Conservation (phyloP, 2,888 invertebrate species). For the Acrobasis consociella region DNA sequence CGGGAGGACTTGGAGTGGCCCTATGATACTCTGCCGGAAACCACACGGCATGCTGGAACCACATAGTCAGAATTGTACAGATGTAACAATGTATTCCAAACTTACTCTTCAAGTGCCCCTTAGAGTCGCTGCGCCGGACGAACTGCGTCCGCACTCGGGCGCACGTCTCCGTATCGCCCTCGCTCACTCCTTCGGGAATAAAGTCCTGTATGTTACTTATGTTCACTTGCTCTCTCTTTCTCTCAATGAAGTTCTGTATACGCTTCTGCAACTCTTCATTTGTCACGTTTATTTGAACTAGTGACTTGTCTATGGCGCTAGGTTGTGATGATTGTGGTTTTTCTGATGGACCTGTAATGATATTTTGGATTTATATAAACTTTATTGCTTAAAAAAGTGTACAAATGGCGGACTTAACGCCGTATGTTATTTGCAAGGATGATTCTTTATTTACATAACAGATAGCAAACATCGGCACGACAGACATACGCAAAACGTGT, state of each 20-base stretch:
- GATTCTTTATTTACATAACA: too few relatives aligned
- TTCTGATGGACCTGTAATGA: slow-evolving; percentile 32
- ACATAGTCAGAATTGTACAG: too few relatives aligned
- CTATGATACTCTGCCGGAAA: too few relatives aligned
- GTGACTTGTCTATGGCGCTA: slow-evolving; percentile 51
- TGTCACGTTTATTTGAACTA: slow-evolving; percentile 87
- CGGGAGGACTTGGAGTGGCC: too few relatives aligned
- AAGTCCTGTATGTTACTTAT: slow-evolving; percentile 89
- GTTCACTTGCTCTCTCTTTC: slow-evolving; percentile 89
- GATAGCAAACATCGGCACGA: too few relatives aligned
- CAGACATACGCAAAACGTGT: too few relatives aligned
- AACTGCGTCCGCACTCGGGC: slow-evolving; percentile 90
- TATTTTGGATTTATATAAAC: neutral
- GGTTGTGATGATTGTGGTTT: slow-evolving; percentile 33
- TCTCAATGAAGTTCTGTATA: slow-evolving; percentile 88
- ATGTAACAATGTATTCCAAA: neutral
- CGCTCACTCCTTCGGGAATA: slow-evolving; percentile 67
- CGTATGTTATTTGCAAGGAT: too few relatives aligned
- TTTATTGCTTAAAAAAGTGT: too few relatives aligned
- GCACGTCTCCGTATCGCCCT: slow-evolving; percentile 83
- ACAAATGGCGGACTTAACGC: too few relatives aligned
- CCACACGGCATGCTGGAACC: too few relatives aligned
- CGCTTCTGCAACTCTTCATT: slow-evolving; percentile 86
- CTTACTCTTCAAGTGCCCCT: slow-evolving; percentile 91
- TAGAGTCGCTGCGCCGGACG: slow-evolving; percentile 87